Evolutionary conservation across 2,888 invertebrate genomes (phyloP).

Genomic region (Drosophila colorata): DNA sequence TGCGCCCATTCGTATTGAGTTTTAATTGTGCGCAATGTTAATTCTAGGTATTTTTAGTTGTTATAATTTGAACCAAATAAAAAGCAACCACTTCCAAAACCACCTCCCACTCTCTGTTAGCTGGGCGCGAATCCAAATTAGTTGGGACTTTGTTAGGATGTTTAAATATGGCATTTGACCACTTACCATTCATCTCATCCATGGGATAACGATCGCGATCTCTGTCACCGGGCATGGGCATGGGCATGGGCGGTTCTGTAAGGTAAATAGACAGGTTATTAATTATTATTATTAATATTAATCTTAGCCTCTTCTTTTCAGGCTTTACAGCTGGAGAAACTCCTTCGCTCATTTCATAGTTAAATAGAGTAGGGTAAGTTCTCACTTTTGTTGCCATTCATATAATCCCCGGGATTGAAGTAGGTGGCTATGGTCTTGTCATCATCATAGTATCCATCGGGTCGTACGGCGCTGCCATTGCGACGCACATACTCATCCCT

Average conservation of each 20-base stretch:
- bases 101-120: slow-evolving; percentile 33
- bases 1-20: slow-evolving; percentile 57
- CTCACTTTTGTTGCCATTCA: slow-evolving; percentile 82
- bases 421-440: slow-evolving; percentile 84
- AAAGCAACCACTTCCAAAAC: slow-evolving; percentile 25
- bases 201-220: slow-evolving; percentile 67
- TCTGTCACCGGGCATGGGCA: slow-evolving; percentile 56
- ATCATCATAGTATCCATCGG: slow-evolving; percentile 76
- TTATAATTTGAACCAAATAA: slow-evolving; percentile 24
- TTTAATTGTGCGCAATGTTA: slow-evolving; percentile 73
- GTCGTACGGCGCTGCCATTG: slow-evolving; percentile 61
- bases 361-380: too few relatives aligned
- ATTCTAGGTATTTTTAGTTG: slow-evolving; percentile 51
- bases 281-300: neutral
- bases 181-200: slow-evolving; percentile 77
- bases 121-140: slow-evolving; percentile 64
- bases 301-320: too few relatives aligned
- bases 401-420: slow-evolving; percentile 85
- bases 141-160: slow-evolving; percentile 36
- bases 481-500: slow-evolving; percentile 64
- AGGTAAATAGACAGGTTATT: neutral
- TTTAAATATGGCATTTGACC: neutral
- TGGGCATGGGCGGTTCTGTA: slow-evolving; percentile 68
- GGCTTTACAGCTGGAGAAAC: too few relatives aligned
- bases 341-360: too few relatives aligned